Base-by-base conservation (phyloP, 2,888 invertebrate genomes). In the Rhamphomyia laevipes region DNA sequence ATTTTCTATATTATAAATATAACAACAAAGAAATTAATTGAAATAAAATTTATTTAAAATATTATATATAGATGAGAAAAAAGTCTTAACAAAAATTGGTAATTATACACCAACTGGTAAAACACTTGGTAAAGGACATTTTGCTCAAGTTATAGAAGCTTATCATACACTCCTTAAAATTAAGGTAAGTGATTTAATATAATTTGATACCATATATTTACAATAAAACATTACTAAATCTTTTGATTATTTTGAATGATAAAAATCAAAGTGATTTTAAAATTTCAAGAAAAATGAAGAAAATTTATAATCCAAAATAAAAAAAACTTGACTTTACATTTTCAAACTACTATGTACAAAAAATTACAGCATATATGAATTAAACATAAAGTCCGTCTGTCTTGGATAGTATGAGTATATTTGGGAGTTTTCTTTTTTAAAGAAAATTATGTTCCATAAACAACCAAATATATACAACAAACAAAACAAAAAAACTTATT, bases 81-180 rank as follows among this genome's bases (percentile, higher is more conserved):
- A 76, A 67, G 21, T 13, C 11, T 71, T 78, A 56, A 73, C 75
- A 62, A 74, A 73, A 68, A 75, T 85, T 57, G 85, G 85, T 49
- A 81, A 80, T 63, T 86, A 85, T 69, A 73, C 76, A 60, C 78
- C 85, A 76, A 81, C 81, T 49, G 82, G 82, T 51, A 77, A 75
- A 58, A 72, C 78, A 50, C 72, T 86, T 50, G 85, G 85, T 42
- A 84, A 83, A 67, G 86, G 85, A 53, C 84, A 83, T 68, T 85
- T 85, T 65, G 84, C 84, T 18, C 74, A 77, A 58, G 85, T 86
- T 43, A 82, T 84, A 63, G 81, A 85, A 64, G 85, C 84, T 13
- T 75, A 78, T 31, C 84, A 85, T 65, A 75, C 74, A 53, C 66
- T 81, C 48, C 77, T 84, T 46, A 78, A 80, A 57, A 75, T 78